A percentile compares a stretch with the other conserved stretches of the same genome.
These are phyloP conservation scores for Ruditapes philippinarum DNA, from an alignment of 1,140 invertebrate genomes.

Conservation along the genomic window DNA sequence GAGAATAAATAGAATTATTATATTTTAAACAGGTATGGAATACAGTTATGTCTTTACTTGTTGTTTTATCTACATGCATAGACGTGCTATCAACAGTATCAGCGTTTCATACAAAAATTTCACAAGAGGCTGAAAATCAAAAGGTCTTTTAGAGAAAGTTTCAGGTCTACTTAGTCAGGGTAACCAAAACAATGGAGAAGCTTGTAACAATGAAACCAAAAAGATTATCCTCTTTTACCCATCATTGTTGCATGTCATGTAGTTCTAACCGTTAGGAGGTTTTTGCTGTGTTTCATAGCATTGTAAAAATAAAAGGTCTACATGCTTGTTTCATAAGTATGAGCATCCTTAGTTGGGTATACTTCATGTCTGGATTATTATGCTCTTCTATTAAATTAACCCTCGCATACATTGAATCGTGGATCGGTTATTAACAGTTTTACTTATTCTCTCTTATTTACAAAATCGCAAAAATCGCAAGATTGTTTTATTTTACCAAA, in stretches of 20 bases:
- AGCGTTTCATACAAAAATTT: neutral
- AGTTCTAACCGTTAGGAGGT: conserved; percentile 5
- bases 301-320: neutral
- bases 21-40: conserved; percentile 27
- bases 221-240: neutral
- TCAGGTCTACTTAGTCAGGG: neutral
- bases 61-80: neutral
- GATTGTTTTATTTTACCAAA: conserved; percentile 10
- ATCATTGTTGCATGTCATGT: neutral
- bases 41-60: neutral
- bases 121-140: neutral
- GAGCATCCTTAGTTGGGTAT: neutral
- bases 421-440: neutral
- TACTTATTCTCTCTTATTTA: neutral
- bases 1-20: too few species aligned
- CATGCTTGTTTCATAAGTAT: neutral
- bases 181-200: neutral
- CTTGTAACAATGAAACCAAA: neutral
- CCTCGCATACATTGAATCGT: neutral
- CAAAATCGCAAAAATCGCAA: neutral
- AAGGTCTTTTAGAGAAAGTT: neutral
- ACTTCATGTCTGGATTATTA: conserved; percentile 21
- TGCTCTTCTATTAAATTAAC: neutral
- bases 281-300: conserved; percentile 15
- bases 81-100: neutral